Percentiles rank a stretch among this genome's conserved stretches.
Evolutionary conservation across 1,140 invertebrate species (phyloP).

Genomic region (Papilio machaon): DNA sequence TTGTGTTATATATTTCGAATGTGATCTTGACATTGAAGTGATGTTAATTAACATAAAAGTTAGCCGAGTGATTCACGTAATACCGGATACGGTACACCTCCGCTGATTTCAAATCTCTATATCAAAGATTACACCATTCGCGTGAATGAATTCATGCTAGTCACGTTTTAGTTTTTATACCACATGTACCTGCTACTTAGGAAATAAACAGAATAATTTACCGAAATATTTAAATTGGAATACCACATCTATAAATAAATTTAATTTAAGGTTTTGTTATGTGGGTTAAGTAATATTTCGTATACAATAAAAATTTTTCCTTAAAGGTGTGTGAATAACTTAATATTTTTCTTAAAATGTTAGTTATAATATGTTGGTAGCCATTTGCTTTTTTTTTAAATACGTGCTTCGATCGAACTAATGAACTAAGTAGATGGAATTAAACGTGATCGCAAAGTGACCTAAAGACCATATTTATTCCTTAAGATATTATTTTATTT

Average conservation of each 20-base stretch:
- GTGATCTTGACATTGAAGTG: slow-evolving; percentile 65
- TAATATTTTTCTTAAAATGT: background rate
- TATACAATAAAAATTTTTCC: background rate
- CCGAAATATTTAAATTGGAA: background rate
- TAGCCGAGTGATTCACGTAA: slow-evolving; percentile 55
- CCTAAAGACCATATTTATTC: too few species aligned
- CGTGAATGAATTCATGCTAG: slow-evolving; percentile 19
- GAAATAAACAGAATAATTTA: background rate
- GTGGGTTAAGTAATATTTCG: background rate
- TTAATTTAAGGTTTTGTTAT: background rate
- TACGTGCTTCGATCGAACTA: background rate
- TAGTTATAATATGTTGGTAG: background rate
- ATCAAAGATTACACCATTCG: slow-evolving; percentile 23
- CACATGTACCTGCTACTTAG: background rate
- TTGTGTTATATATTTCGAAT: background rate
- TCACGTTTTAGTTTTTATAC: slow-evolving; percentile 17
- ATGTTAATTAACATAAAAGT: slow-evolving; percentile 42
- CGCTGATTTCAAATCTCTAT: slow-evolving; percentile 41
- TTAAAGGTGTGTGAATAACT: background rate
- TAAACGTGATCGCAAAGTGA: background rate
- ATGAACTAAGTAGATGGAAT: background rate
- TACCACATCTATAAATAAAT: background rate
- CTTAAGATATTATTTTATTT: too few species aligned
- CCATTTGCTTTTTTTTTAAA: background rate
- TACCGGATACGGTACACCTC: slow-evolving; percentile 53